Evolutionary conservation across 2,888 invertebrate species (phyloP).

Genomic region (Toxonevra muliebris): DNA sequence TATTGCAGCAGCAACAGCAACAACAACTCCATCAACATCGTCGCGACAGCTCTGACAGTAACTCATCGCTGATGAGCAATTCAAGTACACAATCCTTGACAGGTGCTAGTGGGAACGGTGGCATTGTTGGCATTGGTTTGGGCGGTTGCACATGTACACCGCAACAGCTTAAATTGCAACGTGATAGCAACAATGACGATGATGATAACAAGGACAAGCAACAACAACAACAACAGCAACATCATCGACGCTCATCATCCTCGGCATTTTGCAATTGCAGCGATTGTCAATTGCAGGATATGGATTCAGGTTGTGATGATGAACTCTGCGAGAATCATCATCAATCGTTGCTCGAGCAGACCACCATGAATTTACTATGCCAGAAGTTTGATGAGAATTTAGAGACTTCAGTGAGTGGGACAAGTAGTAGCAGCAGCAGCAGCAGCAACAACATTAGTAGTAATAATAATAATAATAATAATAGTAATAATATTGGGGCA

Average conservation of each 20-base stretch:
- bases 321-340: slow-evolving; percentile 54
- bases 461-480: too few relatives aligned
- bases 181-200: slow-evolving; percentile 39
- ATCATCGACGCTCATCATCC: slow-evolving; percentile 54
- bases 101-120: neutral
- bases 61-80: slow-evolving; percentile 63
- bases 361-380: slow-evolving; percentile 62
- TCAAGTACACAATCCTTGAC: slow-evolving; percentile 57
- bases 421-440: neutral
- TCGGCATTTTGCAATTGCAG: neutral
- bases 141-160: slow-evolving; percentile 56
- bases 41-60: slow-evolving; percentile 64
- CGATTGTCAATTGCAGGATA: slow-evolving; percentile 37
- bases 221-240: slow-evolving; percentile 27
- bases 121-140: neutral
- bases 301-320: slow-evolving; percentile 63
- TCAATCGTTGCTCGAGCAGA: slow-evolving; percentile 45
- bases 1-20: slow-evolving; percentile 45
- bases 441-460: too few relatives aligned
- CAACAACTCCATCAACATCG: slow-evolving; percentile 53
- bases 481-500: too few relatives aligned
- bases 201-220: slow-evolving; percentile 13
- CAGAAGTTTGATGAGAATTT: slow-evolving; percentile 65
- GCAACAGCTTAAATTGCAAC: slow-evolving; percentile 40
- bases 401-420: slow-evolving; percentile 47